These are phyloP conservation scores for Macrotrachela quadricornifera DNA, from an alignment of 1,140 invertebrate species.

Conservation along the genomic window DNA sequence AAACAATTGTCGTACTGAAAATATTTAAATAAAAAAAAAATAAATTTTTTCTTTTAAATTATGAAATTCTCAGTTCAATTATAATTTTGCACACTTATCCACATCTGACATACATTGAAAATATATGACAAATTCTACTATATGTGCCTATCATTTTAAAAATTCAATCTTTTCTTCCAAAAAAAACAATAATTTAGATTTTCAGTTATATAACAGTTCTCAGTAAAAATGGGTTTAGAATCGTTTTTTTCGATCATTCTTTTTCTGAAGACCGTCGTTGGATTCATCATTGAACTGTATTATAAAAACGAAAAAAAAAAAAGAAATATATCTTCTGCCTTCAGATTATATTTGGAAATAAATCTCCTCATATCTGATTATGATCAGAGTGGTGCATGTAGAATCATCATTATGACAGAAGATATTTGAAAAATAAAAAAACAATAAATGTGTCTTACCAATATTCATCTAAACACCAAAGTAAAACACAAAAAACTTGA, in stretches of 20 bases:
- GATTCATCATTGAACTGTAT: background rate
- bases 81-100: background rate
- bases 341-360: background rate
- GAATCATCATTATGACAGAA: background rate
- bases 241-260: too few relatives aligned
- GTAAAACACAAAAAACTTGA: conserved; percentile 77
- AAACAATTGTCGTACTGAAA: too few relatives aligned
- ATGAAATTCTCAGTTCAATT: background rate
- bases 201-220: background rate
- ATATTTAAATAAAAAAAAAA: background rate
- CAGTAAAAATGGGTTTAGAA: too few relatives aligned
- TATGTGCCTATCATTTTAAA: too few relatives aligned
- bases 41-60: background rate
- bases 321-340: background rate
- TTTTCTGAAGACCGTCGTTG: too few relatives aligned
- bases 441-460: conserved; percentile 32
- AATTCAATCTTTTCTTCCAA: too few relatives aligned
- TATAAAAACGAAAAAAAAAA: background rate
- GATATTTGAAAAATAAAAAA: conserved; percentile 8
- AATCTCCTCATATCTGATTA: background rate
- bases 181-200: too few relatives aligned
- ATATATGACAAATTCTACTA: background rate
- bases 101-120: background rate
- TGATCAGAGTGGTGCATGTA: background rate
- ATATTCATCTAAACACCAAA: conserved; percentile 97